A percentile compares a stretch with the other conserved stretches of the same genome.
These are phyloP conservation scores for Hucho hucho DNA, from an alignment of 2,113 vertebrate species.

Conservation along the genomic window DNA sequence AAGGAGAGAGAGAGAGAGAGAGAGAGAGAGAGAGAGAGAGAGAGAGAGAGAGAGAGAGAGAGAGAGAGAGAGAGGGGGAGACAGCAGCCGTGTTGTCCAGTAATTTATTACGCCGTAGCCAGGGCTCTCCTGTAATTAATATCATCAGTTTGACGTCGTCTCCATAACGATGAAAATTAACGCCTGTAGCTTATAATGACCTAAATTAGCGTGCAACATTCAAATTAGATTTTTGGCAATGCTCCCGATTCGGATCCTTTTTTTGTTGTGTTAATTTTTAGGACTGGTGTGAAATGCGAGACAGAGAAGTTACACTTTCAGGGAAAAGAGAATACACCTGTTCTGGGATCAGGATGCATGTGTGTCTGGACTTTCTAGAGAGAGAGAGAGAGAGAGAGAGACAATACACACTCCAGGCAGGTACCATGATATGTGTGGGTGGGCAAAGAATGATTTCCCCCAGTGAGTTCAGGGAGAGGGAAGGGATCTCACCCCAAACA, in stretches of 20 bases:
- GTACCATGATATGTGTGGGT: neutral
- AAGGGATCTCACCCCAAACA: conserved; percentile 81
- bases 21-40: neutral
- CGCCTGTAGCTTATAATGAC: conserved; percentile 54
- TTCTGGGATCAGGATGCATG: conserved; percentile 17
- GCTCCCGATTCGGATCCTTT: conserved; percentile 50
- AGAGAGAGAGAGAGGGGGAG: conserved; percentile 20
- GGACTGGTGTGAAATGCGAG: conserved; percentile 48
- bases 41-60: neutral
- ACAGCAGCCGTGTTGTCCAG: conserved; percentile 56
- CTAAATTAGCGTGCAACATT: conserved; percentile 62
- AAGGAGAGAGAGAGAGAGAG: neutral
- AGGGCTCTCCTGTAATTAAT: conserved; percentile 66
- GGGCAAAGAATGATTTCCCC: neutral
- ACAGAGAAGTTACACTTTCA: conserved; percentile 35
- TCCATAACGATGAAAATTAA: conserved; percentile 56
- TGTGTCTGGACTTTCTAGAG: conserved; percentile 14
- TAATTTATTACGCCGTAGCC: conserved; percentile 59
- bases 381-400: too few species aligned
- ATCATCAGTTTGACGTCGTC: conserved; percentile 59
- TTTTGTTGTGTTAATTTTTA: conserved; percentile 49
- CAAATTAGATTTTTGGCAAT: conserved; percentile 63
- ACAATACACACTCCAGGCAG: neutral
- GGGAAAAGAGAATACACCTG: neutral
- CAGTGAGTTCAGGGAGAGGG: neutral